A percentile compares a stretch with the other conserved stretches of the same genome.
Conservation (phyloP, 2,113 vertebrate genomes). For the Hirundichthys speculiger region DNA sequence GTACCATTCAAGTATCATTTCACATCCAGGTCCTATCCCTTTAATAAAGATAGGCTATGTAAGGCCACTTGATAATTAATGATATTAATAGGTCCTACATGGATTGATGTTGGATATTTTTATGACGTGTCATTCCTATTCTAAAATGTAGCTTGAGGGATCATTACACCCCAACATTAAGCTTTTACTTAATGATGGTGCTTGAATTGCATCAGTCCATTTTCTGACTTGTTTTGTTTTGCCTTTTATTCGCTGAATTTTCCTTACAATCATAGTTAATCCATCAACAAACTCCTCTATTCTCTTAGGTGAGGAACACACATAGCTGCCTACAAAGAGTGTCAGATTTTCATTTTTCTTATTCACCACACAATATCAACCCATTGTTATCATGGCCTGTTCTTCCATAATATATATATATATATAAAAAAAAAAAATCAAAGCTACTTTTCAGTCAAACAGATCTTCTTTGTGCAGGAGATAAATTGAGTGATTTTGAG, state of each 20-base stretch:
- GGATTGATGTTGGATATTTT: too few species aligned
- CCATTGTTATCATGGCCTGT: constrained; percentile 23
- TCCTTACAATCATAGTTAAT: constrained; percentile 30
- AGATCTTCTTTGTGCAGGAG: constrained; percentile 28
- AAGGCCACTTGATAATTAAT: too few species aligned
- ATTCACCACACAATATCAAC: background rate
- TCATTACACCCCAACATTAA: too few species aligned
- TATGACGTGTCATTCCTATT: too few species aligned
- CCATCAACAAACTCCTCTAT: constrained; percentile 31
- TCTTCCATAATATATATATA: too few species aligned
- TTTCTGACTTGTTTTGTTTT: constrained; percentile 31
- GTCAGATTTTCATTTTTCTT: constrained; percentile 10
- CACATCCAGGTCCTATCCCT: too few species aligned
- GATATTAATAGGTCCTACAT: too few species aligned
- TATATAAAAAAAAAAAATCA: constrained; percentile 32
- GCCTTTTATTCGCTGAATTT: background rate
- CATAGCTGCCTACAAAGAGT: constrained; percentile 1
- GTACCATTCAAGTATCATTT: too few species aligned
- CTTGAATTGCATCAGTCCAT: constrained; percentile 3
- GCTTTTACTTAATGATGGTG: constrained; percentile 16
- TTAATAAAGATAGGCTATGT: too few species aligned
- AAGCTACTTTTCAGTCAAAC: constrained; percentile 40
- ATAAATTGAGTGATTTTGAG: constrained; percentile 31
- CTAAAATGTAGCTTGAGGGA: too few species aligned
- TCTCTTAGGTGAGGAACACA: constrained; percentile 20